Conservation (phyloP, 1,140 invertebrate genomes). For the Sitobion miscanthi region DNA sequence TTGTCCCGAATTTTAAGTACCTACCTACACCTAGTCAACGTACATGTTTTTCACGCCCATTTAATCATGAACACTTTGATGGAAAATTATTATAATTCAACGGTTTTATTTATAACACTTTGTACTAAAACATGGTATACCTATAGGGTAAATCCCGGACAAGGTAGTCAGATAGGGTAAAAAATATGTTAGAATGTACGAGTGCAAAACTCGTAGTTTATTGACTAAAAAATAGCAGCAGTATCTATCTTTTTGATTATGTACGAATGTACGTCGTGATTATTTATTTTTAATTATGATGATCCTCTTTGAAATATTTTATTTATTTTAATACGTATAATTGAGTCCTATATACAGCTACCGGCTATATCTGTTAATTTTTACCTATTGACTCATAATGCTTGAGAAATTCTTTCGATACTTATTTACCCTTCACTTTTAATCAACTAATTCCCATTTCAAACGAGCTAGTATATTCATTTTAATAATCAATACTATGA, state of each 20-base stretch:
- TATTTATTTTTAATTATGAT: neutral
- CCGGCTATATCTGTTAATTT: neutral
- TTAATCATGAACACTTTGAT: neutral
- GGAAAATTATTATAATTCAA: conserved; percentile 12
- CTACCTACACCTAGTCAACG: neutral
- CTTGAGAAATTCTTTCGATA: neutral
- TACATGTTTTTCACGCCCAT: neutral
- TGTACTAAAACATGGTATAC: neutral
- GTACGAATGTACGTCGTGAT: neutral
- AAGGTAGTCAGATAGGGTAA: neutral
- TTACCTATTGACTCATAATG: neutral
- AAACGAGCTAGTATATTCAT: neutral
- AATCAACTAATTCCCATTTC: neutral
- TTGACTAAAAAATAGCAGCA: too few relatives aligned
- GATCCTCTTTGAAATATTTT: neutral
- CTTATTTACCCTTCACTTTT: neutral
- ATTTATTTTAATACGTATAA: neutral
- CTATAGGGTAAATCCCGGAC: neutral
- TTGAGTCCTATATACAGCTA: neutral
- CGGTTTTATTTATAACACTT: neutral
- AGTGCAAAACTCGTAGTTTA: too few relatives aligned
- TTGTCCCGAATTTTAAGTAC: neutral
- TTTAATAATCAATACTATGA: neutral
- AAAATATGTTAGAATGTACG: neutral
- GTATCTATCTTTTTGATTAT: neutral